These are phyloP conservation scores for Orthosia gothica DNA, from an alignment of 2,888 invertebrate genomes.

Conservation along the genomic window DNA sequence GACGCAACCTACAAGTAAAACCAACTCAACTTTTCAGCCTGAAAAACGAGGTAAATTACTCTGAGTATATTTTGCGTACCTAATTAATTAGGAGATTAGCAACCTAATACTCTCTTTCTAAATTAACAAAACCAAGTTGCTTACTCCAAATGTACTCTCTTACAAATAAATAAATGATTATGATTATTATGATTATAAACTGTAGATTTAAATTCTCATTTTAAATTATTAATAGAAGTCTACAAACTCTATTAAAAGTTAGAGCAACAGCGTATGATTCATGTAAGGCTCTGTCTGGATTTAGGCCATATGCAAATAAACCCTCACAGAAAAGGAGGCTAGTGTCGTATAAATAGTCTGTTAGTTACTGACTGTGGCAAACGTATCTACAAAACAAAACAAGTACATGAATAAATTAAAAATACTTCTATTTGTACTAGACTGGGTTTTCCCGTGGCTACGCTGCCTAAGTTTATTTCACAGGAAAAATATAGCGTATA, in stretches of 20 bases:
- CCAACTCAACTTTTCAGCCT: neutral
- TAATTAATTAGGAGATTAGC: neutral
- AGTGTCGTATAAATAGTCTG: neutral
- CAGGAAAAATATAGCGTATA: too few relatives aligned
- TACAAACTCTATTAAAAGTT: constrained; percentile 36
- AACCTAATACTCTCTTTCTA: neutral
- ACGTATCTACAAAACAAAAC: neutral
- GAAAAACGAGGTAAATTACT: neutral
- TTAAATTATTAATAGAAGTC: constrained; percentile 1
- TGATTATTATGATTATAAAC: too few relatives aligned
- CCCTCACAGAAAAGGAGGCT: neutral
- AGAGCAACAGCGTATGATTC: constrained; percentile 7
- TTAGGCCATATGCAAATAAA: too few relatives aligned
- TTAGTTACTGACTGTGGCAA: neutral
- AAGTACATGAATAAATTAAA: too few relatives aligned
- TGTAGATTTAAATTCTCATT: neutral
- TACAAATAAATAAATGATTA: too few relatives aligned
- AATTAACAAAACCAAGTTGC: neutral
- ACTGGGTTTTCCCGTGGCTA: too few relatives aligned
- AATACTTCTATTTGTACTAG: too few relatives aligned
- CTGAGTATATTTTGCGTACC: constrained; percentile 13
- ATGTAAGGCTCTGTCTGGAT: too few relatives aligned
- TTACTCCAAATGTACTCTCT: neutral
- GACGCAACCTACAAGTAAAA: neutral
- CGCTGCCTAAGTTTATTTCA: too few relatives aligned